Percentiles rank a stretch among this genome's conserved stretches.
phyloP scores from a whole-genome alignment of 2,797 vertebrate species.

The Artibeus lituratus region DNA sequence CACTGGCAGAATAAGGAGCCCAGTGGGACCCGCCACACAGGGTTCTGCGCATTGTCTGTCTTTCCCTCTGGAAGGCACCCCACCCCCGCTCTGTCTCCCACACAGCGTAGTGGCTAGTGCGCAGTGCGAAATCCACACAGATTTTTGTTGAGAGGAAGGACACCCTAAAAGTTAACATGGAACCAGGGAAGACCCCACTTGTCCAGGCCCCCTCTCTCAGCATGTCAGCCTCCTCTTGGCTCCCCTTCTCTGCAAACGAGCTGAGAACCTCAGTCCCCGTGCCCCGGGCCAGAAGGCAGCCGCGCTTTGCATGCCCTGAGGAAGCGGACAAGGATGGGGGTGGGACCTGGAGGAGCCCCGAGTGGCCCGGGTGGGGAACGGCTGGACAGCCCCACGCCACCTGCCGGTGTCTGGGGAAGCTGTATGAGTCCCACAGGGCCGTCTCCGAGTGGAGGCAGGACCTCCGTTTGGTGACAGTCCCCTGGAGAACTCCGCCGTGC shows the following conservation, averaged over 20 bases:
- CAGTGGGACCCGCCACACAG: accelerated
- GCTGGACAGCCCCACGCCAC: no score
- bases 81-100: no score
- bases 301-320: accelerated
- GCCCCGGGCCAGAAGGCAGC: neutral
- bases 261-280: accelerated
- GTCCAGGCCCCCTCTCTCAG: accelerated
- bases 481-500: neutral
- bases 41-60: accelerated
- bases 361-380: accelerated
- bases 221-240: neutral
- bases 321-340: accelerated
- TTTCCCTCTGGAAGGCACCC: neutral
- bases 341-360: neutral
- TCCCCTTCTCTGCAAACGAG: neutral
- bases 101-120: accelerated
- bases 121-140: neutral
- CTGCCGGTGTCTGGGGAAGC: neutral
- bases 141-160: neutral
- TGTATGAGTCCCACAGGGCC: neutral
- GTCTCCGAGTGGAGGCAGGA: neutral
- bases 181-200: no score
- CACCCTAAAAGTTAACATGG: neutral
- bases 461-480: neutral
- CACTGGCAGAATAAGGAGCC: accelerated